Evolutionary conservation across 2,113 vertebrate species (phyloP), one percentile per base, ranked within the genome.

Genomic region (Tachuris rubrigastra): DNA sequence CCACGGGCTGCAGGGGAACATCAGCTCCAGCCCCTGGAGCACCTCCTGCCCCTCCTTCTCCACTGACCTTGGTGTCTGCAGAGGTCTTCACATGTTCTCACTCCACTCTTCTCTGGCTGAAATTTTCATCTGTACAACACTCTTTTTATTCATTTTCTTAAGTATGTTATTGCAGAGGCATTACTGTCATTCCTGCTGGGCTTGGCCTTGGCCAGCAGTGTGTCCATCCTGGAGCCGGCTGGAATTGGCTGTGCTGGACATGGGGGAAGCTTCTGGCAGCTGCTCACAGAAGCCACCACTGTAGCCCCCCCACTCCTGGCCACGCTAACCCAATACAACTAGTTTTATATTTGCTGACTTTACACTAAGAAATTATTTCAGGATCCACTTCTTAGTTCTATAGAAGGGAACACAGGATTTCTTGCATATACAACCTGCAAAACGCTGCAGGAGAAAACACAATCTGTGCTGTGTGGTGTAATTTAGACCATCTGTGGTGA

Each of bases 401-500:
- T 21, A 77, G 72, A 67, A 62, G 50, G 42, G 35, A 88, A 62
- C 56, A 41, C 13, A 69, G 44, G 52, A 83, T 82, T 81, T 78
- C 79, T 74, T 78, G 73, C 9, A 49, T 14, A 53, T 6, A 62
- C 33, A 73, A 39, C 82, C 67, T 79, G 49, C 49, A 90, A 75
- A 95, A 87, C 44, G n/a, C 74, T 75, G 53, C 14, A 44, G 53
- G 49, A 89, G 56, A 87, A 75, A 90, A 83, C 81, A 87, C 37
- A 78, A 49, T 41, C 81, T 86, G 83, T 73, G 88, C 72, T 85
- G 49, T 79, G 71, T 53, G 30, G 69, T 47, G 21, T 62, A 79
- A 56, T 85, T 94, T 46, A 68, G 78, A 85, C 88, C 88, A 92
- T 90, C 71, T 88, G 71, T 58, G 90, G 80, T 88, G 90, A 73